Evolutionary conservation across 2,113 vertebrate genomes (phyloP).

Genomic region (Argyrosomus japonicus): DNA sequence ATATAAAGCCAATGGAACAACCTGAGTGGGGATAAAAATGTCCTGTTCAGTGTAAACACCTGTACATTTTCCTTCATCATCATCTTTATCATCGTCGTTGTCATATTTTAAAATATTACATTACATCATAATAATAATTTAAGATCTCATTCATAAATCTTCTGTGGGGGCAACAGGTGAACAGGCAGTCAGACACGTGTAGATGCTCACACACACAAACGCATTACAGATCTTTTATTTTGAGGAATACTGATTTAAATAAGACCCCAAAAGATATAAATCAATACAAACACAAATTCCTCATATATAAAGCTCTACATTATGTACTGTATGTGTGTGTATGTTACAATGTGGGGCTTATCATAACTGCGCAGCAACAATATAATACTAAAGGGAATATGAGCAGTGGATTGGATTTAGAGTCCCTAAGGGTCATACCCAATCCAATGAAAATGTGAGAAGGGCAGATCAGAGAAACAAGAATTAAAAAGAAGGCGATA

Average conservation of each 20-base stretch:
- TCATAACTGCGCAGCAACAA: neutral
- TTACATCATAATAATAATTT: neutral
- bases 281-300: neutral
- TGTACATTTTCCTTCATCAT: neutral
- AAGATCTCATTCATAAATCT: conserved; percentile 51
- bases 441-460: conserved; percentile 10
- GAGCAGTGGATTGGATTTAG: conserved; percentile 27
- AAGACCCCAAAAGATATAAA: neutral
- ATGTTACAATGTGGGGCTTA: neutral
- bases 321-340: neutral
- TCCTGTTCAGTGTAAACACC: too few species aligned
- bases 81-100: too few species aligned
- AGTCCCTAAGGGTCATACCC: conserved; percentile 5
- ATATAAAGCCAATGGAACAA: neutral
- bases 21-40: neutral
- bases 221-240: neutral
- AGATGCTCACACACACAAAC: neutral
- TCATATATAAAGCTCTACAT: neutral
- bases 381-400: conserved; percentile 6
- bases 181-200: neutral
- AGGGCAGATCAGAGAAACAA: conserved; percentile 24
- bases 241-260: neutral
- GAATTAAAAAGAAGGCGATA: neutral
- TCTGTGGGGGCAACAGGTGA: conserved; percentile 18
- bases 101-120: neutral